Evolutionary conservation across 2,113 vertebrate species (phyloP), one percentile per base, ranked within the genome.

Genomic region (Coreoperca whiteheadi): DNA sequence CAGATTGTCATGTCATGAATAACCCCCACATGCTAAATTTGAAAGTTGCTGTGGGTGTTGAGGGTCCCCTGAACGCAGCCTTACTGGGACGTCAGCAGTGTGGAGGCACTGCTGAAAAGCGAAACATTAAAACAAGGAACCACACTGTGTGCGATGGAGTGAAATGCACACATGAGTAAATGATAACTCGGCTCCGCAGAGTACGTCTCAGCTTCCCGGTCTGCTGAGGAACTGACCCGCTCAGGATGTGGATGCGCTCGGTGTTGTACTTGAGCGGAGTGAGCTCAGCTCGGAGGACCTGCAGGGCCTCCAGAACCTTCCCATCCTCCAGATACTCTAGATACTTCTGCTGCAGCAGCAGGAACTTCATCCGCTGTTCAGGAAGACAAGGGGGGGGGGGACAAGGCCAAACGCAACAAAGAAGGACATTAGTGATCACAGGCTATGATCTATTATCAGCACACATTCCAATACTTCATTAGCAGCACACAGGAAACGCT

Each of bases 311-410:
- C 92, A 99, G 94, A 86, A 99, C 97, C 91, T 99, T 99, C 78
- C 97, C 97, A 56, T 99, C 98, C 95, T 99, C 98, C 93, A 99
- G 95, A 91, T 97, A 98, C 84, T 99, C 98, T 94, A 99, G 95
- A 93, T 99, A 99, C 93, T 99, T 99, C 95, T 99, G 98, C 95
- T 99, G 98, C 93, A 99, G 96, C 94, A 99, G 95, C 87, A 99
- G 94, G 94, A 99, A 99, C 96, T 98, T 99, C 98, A 99, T 99
- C 91, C 97, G 96, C 98, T 99, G 93, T 88, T 92, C 83, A 95
- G 72, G 46, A 57, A 21, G 8, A 65, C 1, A 59, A 14, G 7
- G 2, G 25, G 4, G 69, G 14, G 50, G 4, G 69, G 14, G 50
- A 50, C 56, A 77, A 53, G 34, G 34, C 18, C 32, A 51, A 48